phyloP scores from a whole-genome alignment of 2,113 vertebrate genomes.

The Oophaga pumilio region DNA sequence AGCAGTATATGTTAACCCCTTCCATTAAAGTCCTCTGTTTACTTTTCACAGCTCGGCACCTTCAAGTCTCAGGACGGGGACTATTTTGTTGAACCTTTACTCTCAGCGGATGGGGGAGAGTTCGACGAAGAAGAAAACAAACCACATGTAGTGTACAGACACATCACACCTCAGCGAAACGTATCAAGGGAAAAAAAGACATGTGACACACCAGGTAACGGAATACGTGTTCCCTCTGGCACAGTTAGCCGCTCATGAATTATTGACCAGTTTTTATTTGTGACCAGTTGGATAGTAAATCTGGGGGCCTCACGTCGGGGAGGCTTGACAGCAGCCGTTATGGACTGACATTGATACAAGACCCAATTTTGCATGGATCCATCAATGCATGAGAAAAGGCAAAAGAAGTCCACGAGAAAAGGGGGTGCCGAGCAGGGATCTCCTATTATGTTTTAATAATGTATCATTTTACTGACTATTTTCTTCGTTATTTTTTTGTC shows the following conservation, averaged over 20 bases:
- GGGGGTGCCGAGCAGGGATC: background rate
- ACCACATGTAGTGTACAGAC: slow-evolving; percentile 92
- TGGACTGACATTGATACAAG: background rate
- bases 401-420: background rate
- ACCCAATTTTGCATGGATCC: background rate
- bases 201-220: slow-evolving; percentile 89
- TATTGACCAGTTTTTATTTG: slow-evolving; percentile 6
- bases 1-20: background rate
- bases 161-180: slow-evolving; percentile 70
- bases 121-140: slow-evolving; percentile 94
- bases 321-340: background rate
- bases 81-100: slow-evolving; percentile 94
- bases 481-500: background rate
- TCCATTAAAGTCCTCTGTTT: slow-evolving; percentile 9
- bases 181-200: slow-evolving; percentile 67
- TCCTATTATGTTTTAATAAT: background rate
- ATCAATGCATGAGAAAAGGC: background rate
- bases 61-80: slow-evolving; percentile 95
- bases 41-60: slow-evolving; percentile 86
- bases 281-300: slow-evolving; percentile 1
- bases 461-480: background rate
- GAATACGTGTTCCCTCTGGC: background rate
- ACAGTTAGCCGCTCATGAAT: slow-evolving; percentile 20
- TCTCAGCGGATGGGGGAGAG: slow-evolving; percentile 80
- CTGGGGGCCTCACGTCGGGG: background rate